phyloP scores from a whole-genome alignment of 2,113 vertebrate genomes.

The Labeo rohita region DNA sequence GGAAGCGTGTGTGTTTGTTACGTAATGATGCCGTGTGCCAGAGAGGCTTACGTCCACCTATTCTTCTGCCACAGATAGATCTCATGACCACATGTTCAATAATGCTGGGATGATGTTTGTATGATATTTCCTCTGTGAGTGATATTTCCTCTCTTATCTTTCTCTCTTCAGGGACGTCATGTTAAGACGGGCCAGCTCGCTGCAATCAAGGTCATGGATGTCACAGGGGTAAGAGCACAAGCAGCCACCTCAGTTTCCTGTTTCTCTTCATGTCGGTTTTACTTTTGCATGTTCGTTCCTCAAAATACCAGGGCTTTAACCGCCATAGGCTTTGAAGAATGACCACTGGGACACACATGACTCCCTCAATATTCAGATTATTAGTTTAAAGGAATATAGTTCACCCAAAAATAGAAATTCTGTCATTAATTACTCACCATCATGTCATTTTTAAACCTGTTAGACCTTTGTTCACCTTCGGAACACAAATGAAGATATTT shows the following conservation, averaged over 20 bases:
- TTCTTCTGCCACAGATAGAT: not conserved
- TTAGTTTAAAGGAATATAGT: not conserved
- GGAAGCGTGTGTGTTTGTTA: constrained; percentile 30
- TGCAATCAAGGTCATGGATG: constrained; percentile 99
- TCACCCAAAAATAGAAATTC: too few relatives aligned
- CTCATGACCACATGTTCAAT: not conserved
- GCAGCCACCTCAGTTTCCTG: constrained; percentile 11
- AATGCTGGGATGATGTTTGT: not conserved
- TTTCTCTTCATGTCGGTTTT: constrained; percentile 16
- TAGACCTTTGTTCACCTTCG: too few relatives aligned
- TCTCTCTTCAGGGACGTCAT: constrained; percentile 88
- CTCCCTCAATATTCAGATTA: not conserved
- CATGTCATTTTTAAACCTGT: too few relatives aligned
- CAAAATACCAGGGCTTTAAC: not conserved
- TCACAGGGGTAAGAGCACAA: constrained; percentile 88
- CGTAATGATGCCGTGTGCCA: constrained; percentile 13
- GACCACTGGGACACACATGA: not conserved
- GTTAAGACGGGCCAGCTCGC: constrained; percentile 98
- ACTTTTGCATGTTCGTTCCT: not conserved
- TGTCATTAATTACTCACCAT: too few relatives aligned
- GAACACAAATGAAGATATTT: too few relatives aligned
- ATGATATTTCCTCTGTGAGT: not conserved
- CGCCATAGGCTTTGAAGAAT: not conserved
- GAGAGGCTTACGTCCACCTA: constrained; percentile 5
- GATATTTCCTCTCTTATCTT: constrained; percentile 5